Base-by-base conservation (phyloP, 2,797 vertebrate species). In the Macrochelys suwanniensis region DNA sequence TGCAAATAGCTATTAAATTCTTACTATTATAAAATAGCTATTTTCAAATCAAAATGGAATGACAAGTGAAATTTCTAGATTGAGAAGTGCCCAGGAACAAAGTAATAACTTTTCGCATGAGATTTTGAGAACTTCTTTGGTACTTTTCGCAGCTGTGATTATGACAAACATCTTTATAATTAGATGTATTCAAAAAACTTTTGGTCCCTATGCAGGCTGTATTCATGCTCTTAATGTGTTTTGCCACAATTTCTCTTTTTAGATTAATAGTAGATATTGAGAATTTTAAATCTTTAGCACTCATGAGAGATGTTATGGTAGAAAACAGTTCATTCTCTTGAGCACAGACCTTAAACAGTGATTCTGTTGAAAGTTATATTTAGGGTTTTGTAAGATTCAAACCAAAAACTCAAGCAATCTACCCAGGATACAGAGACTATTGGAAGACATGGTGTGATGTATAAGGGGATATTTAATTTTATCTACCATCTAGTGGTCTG, bases 351-450 rank as follows among this genome's bases (percentile, higher is more conserved):
- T 31, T 87, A 76, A 87, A 59, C 5, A 59, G 8, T 13, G 8
- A 16, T 1, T 59, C 77, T 92, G 6, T 50, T 68, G 0, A 80
- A 74, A 80, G 37, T 50, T 65, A 65, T 33, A 65, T 65, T 16
- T 86, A 61, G 9, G 33, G 84, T 88, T 82, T n/a, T 31, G 78
- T 90, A 3, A 26, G 49, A 53, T 10, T 86, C 37, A 68, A 21
- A 37, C 17, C 17, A 68, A 37, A 68, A 68, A n/a, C 86, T 93
- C 37, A 81, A n/a, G 56, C 0, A 0, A 74, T 37, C n/a, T 84
- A n/a, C 61, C 17, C 50, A 81, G 31, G 53, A 28, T 82, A 31
- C 31, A 53, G 26, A 79, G 68, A 33, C 2, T 74, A 6, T 42
- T 42, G 79, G 54, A 91, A 89, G 17, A 37, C 5, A 17, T 65